Evolutionary conservation across 2,888 invertebrate genomes (phyloP), one percentile per base, ranked within the genome.

Genomic region (Druceiella hillmani): DNA sequence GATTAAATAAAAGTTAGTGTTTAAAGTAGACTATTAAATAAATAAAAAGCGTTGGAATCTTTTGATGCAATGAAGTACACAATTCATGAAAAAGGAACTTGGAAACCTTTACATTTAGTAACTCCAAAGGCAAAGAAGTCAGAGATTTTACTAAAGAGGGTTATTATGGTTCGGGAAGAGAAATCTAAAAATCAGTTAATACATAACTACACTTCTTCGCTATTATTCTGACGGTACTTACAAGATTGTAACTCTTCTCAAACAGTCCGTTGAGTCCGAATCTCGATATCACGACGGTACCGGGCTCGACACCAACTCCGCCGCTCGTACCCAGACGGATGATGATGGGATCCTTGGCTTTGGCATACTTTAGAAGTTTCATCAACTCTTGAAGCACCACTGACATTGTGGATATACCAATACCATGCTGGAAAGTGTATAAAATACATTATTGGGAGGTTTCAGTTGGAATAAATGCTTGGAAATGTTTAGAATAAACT

Each of bases 401-500:
- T 1, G 78, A 76, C 58, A 84, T 66, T 1, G 85, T 85, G 0
- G 85, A 79, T n/a, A 79, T 75, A 1, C 86, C 86, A 52, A 87
- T 79, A 3, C 86, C 86, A 50, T 87, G 86, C 83, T 83, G 62
- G 7, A 63, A 61, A n/a, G n/a, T n/a, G n/a, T n/a, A n/a, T n/a
- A n/a, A n/a, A n/a, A n/a, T n/a, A n/a, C n/a, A n/a, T n/a, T n/a
- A n/a, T n/a, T n/a, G n/a, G n/a, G n/a, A n/a, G n/a, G n/a, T n/a
- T n/a, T n/a, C n/a, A n/a, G n/a, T n/a, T n/a, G n/a, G n/a, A n/a
- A n/a, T n/a, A n/a, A n/a, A n/a, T n/a, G n/a, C n/a, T n/a, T n/a
- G n/a, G n/a, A n/a, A n/a, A n/a, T n/a, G n/a, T n/a, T n/a, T n/a
- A n/a, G n/a, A n/a, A n/a, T n/a, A n/a, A n/a, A n/a, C n/a, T n/a